Percentiles rank a stretch among this genome's conserved stretches.
Evolutionary conservation across 2,888 invertebrate species (phyloP).

Genomic region (Stegana nigrithorax): DNA sequence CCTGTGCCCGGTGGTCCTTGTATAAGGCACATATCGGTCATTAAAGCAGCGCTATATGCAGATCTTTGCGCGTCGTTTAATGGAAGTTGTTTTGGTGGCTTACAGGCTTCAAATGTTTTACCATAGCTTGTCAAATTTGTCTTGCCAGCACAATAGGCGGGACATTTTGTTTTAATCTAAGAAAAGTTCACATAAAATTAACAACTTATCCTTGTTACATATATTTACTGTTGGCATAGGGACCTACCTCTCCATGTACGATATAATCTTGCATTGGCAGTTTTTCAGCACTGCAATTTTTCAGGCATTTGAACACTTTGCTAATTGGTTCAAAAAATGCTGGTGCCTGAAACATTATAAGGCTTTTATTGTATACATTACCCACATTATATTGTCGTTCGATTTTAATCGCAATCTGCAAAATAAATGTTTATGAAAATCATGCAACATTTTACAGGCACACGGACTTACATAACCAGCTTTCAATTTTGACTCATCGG

Average conservation of each 20-base stretch:
- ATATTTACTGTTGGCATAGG: background rate
- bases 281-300: conserved; percentile 70
- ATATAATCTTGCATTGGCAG: conserved; percentile 80
- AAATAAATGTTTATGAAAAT: background rate
- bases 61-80: conserved; percentile 77
- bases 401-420: conserved; percentile 63
- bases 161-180: conserved; percentile 38
- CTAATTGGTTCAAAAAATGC: conserved; percentile 87
- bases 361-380: conserved; percentile 65
- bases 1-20: conserved; percentile 93
- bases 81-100: conserved; percentile 64
- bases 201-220: background rate
- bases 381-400: conserved; percentile 59
- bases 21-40: conserved; percentile 79
- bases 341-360: conserved; percentile 80
- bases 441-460: too few species aligned
- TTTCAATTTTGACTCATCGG: conserved; percentile 70
- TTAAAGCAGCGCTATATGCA: conserved; percentile 78
- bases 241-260: conserved; percentile 71
- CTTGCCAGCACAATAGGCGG: conserved; percentile 65
- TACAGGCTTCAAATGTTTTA: conserved; percentile 38
- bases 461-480: conserved; percentile 72
- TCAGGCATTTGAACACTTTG: conserved; percentile 78
- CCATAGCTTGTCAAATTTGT: conserved; percentile 42
- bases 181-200: too few species aligned